Percentiles rank a stretch among this genome's conserved stretches.
Evolutionary conservation across 2,113 vertebrate species (phyloP).

Genomic region (Tetrao urogallus): DNA sequence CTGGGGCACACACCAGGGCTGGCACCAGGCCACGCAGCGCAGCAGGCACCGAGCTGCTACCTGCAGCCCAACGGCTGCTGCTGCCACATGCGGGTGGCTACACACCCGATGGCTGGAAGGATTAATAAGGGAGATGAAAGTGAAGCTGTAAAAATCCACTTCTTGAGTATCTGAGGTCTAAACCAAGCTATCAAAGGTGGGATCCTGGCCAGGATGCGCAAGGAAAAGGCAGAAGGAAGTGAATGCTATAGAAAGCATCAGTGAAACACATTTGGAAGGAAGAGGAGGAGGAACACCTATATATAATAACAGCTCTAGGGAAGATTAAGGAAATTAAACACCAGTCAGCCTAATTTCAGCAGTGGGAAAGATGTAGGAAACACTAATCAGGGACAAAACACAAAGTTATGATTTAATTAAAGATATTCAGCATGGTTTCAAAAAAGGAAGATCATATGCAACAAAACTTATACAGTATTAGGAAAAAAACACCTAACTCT

Average conservation of each 20-base stretch:
- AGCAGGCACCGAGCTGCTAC: not conserved
- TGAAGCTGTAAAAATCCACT: not conserved
- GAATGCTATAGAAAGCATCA: constrained; percentile 27
- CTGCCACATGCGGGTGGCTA: accelerated
- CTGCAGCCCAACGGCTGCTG: accelerated
- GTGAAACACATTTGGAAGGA: not conserved
- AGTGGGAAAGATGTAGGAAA: constrained; percentile 78
- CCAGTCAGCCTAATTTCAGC: constrained; percentile 76
- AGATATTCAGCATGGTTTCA: constrained; percentile 85
- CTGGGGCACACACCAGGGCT: not conserved
- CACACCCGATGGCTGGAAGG: not conserved
- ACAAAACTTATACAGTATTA: constrained; percentile 83
- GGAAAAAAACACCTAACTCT: constrained; percentile 10
- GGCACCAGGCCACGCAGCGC: not conserved
- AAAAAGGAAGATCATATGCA: constrained; percentile 82
- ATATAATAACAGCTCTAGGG: constrained; percentile 69
- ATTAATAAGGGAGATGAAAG: not conserved
- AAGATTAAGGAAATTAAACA: constrained; percentile 78
- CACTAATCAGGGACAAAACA: constrained; percentile 82
- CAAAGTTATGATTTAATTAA: constrained; percentile 86
- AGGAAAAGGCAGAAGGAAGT: constrained; percentile 4
- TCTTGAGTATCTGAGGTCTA: not conserved
- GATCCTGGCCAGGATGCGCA: not conserved
- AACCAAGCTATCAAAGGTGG: not conserved
- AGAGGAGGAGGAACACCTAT: constrained; percentile 51